Percentiles rank a stretch among this genome's conserved stretches.
phyloP scores from a whole-genome alignment of 2,888 invertebrate genomes.

The Acholoe squamosa region DNA sequence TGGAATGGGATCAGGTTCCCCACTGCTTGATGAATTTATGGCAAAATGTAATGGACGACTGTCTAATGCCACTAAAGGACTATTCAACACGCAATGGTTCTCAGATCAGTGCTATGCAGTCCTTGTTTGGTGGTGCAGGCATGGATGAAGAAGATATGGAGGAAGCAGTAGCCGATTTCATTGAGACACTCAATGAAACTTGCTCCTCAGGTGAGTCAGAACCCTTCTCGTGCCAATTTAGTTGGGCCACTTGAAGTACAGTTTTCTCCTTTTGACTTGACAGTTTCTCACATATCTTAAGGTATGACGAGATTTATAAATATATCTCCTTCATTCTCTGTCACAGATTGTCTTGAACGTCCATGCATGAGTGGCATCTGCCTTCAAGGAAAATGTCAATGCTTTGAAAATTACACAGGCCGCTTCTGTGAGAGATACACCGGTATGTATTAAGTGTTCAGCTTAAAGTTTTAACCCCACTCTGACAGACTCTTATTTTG shows the following conservation, averaged over 20 bases:
- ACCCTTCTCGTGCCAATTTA: neutral
- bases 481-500: no score
- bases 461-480: neutral
- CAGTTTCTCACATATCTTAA: neutral
- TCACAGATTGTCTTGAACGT: constrained; percentile 4
- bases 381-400: neutral
- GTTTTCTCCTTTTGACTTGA: neutral
- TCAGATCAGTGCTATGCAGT: neutral
- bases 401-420: neutral
- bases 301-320: neutral
- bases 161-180: neutral
- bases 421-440: constrained; percentile 21
- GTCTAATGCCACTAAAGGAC: neutral
- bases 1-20: neutral
- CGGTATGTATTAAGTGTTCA: neutral
- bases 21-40: neutral
- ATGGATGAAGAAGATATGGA: neutral
- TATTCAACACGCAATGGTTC: neutral
- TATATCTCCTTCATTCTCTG: neutral
- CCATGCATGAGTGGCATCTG: neutral
- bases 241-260: neutral
- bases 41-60: neutral
- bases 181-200: neutral
- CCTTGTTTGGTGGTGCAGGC: neutral
- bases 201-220: neutral